Evolutionary conservation across 2,797 vertebrate species (phyloP), one percentile per base, ranked within the genome.

Genomic region (Ispidina picta): DNA sequence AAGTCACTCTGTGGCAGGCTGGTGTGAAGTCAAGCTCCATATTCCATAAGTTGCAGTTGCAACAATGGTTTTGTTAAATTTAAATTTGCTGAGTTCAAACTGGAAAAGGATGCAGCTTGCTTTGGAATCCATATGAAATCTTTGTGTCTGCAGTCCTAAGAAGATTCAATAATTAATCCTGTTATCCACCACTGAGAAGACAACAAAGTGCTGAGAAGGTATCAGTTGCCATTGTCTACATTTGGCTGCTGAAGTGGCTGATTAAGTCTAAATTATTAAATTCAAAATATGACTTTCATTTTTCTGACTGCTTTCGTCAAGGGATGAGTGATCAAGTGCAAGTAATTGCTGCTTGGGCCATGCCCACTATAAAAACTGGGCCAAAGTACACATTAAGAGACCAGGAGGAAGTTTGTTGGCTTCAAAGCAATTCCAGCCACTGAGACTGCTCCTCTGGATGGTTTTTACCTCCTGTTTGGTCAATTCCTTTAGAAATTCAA

Each of bases 81-180:
- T 72, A n/a, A 66, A 55, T 55, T 62, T 70, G 28, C 41, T n/a
- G 28, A 79, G 8, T 76, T 88, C 26, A 79, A 60, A 43, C 10
- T n/a, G 12, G 14, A 88, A 90, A 91, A 86, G 60, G 74, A 68
- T 39, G 29, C 54, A 68, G 3, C 49, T 92, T 8, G 2, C 28
- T 78, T 92, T 75, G 49, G 55, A 79, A 59, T 44, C 66, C 8
- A 25, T 52, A 21, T 6, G 9, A 80, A 86, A 82, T 26, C 59
- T 74, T 63, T 83, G 28, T 78, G 73, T 37, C 74, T 91, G 92
- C 33, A 33, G 29, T 71, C 64, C 31, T 68, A 58, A 73, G 63
- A 76, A 8, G 25, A 48, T 74, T 94, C 84, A 89, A 94, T 90
- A 70, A 93, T 69, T 82, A 83, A 93, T 92, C 73, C 64, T 68